Conservation (phyloP, 2,113 vertebrate species). For the Lamprotornis superbus region DNA sequence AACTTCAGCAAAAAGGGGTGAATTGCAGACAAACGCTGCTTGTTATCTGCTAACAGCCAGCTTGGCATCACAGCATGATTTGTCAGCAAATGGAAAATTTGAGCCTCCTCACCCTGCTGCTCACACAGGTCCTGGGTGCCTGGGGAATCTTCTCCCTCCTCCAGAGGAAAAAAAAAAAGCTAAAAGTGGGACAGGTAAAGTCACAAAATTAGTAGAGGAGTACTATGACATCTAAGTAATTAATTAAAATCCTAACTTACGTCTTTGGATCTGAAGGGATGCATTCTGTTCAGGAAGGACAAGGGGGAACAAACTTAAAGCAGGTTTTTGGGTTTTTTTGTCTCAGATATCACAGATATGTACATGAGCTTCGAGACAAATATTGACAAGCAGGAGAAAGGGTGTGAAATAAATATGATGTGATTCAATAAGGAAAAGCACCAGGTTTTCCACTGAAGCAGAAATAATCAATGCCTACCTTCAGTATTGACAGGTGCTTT, state of each 20-base stretch:
- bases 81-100: neutral
- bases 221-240: neutral
- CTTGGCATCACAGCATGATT: neutral
- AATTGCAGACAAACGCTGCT: neutral
- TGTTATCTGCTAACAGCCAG: neutral
- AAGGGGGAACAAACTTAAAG: neutral
- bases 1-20: neutral
- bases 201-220: neutral
- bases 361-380: neutral
- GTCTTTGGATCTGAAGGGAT: neutral
- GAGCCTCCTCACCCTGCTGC: neutral
- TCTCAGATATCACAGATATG: neutral
- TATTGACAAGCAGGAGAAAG: neutral
- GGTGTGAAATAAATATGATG: neutral
- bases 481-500: neutral
- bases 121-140: accelerated
- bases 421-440: neutral
- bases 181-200: neutral
- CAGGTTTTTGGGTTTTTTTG: accelerated
- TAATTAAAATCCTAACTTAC: neutral
- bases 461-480: neutral
- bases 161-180: neutral
- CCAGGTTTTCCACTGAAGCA: neutral
- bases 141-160: neutral
- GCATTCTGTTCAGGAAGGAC: neutral